These are phyloP conservation scores for Hormaphis cornu DNA, from an alignment of 1,140 invertebrate species.

Conservation along the genomic window DNA sequence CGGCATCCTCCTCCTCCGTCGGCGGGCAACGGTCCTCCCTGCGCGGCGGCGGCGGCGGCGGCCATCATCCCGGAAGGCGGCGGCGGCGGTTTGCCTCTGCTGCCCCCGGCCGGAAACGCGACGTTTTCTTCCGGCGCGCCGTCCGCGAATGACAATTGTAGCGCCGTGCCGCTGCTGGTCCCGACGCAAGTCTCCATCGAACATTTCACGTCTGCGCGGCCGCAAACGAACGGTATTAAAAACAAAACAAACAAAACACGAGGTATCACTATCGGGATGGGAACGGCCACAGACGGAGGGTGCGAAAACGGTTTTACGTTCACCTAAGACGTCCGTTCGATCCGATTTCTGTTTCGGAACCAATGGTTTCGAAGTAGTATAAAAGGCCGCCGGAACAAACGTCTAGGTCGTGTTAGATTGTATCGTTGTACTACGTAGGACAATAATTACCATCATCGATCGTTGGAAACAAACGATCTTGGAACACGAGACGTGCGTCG, in stretches of 20 bases:
- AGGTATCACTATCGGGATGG: not conserved
- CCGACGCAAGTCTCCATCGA: slow-evolving; percentile 47
- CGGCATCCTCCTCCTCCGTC: slow-evolving; percentile 38
- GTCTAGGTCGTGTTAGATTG: no score
- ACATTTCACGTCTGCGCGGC: slow-evolving; percentile 36
- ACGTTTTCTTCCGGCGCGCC: no score
- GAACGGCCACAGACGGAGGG: not conserved
- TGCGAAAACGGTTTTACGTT: not conserved
- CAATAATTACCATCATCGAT: no score
- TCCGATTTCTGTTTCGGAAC: not conserved
- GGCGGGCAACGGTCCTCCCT: not conserved
- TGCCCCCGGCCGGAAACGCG: no score
- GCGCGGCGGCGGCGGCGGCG: not conserved
- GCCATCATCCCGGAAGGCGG: not conserved
- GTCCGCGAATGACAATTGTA: not conserved
- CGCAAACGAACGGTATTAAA: not conserved
- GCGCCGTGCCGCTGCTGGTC: slow-evolving; percentile 48
- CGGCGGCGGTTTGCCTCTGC: not conserved
- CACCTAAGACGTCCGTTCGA: not conserved
- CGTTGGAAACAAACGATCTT: no score
- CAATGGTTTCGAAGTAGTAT: not conserved
- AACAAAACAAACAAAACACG: no score
- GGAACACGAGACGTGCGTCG: no score
- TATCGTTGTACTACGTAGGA: no score
- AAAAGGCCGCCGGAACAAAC: no score